These are phyloP conservation scores for Sorex fumeus DNA, from an alignment of 2,113 vertebrate species.

Conservation along the genomic window DNA sequence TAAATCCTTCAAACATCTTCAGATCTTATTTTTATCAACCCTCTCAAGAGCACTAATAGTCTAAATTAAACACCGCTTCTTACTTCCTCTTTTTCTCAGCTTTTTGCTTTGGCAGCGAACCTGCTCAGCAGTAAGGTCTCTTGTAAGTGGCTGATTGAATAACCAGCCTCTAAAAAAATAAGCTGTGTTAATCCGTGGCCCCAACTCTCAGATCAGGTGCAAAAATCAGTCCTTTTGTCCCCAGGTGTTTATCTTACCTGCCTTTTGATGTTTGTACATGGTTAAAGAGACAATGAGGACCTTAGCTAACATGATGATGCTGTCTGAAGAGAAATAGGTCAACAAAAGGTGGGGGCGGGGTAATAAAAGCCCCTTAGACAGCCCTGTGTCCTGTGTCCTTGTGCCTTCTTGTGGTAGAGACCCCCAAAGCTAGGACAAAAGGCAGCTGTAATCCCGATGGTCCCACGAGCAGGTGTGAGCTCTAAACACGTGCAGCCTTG, in stretches of 20 bases:
- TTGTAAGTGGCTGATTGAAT: conserved; percentile 55
- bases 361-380: no score
- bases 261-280: not conserved
- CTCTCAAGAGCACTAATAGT: conserved; percentile 46
- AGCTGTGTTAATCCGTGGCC: not conserved
- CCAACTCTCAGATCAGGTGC: not conserved
- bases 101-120: conserved; percentile 63
- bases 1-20: conserved; percentile 22
- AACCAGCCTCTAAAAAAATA: conserved; percentile 37
- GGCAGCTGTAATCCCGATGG: not conserved
- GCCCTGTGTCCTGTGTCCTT: not conserved
- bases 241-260: conserved; percentile 2
- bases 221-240: conserved; percentile 15
- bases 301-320: not conserved
- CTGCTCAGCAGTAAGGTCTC: conserved; percentile 46
- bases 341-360: not conserved
- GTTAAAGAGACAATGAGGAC: conserved; percentile 9
- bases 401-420: not conserved
- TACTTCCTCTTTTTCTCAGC: conserved; percentile 44
- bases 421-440: not conserved
- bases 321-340: not conserved
- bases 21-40: conserved; percentile 57
- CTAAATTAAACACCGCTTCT: conserved; percentile 60
- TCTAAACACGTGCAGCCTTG: not conserved
- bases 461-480: not conserved